Percentiles rank a stretch among this genome's conserved stretches.
Conservation (phyloP, 1,140 invertebrate species). For the Drosophila hydei region DNA sequence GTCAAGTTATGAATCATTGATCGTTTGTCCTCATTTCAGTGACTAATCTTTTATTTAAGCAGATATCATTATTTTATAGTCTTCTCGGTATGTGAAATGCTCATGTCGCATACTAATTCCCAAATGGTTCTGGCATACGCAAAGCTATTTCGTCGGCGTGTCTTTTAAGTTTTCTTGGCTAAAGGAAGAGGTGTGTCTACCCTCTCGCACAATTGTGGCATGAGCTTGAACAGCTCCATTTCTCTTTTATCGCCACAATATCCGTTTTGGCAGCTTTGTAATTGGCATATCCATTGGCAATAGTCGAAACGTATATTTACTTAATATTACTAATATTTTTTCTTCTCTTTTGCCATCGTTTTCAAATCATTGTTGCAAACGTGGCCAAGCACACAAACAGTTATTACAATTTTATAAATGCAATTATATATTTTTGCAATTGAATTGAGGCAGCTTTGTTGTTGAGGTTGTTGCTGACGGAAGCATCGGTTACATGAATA, state of each 20-base stretch:
- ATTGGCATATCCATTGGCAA: slow-evolving; percentile 18
- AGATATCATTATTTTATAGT: background rate
- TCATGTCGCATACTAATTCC: slow-evolving; percentile 16
- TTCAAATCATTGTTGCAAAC: slow-evolving; percentile 21
- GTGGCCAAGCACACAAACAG: slow-evolving; percentile 41
- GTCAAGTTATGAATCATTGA: background rate
- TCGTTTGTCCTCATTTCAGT: background rate
- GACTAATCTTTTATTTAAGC: background rate
- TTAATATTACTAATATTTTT: slow-evolving; percentile 13
- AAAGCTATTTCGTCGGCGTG: slow-evolving; percentile 9
- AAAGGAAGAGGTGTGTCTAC: slow-evolving; percentile 34
- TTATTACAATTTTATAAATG: slow-evolving; percentile 62
- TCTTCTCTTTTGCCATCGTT: background rate
- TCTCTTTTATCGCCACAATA: slow-evolving; percentile 11
- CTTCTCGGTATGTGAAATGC: background rate
- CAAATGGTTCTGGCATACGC: slow-evolving; percentile 5
- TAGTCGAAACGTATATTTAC: slow-evolving; percentile 10
- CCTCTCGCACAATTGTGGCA: background rate
- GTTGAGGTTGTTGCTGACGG: slow-evolving; percentile 49
- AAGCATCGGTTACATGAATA: slow-evolving; percentile 41
- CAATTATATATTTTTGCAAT: slow-evolving; percentile 59
- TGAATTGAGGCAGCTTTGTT: slow-evolving; percentile 37
- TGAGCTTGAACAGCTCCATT: slow-evolving; percentile 10
- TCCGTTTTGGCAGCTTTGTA: slow-evolving; percentile 1
- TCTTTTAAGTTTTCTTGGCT: slow-evolving; percentile 4